A percentile compares a stretch with the other conserved stretches of the same genome.
Evolutionary conservation across 1,140 invertebrate species (phyloP).

Genomic region (Dendrolimus punctatus): DNA sequence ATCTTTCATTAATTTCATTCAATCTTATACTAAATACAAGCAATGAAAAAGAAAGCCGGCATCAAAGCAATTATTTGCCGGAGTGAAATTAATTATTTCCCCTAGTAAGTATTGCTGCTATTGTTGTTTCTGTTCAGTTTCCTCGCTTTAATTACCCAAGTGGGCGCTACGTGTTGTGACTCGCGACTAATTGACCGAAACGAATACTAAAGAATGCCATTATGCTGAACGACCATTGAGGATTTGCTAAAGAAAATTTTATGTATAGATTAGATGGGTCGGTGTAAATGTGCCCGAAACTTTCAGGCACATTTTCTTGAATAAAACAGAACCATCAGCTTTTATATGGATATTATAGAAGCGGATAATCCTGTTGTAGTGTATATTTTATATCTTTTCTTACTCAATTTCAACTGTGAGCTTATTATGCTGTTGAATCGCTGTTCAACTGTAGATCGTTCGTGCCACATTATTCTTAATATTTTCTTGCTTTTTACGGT

Average conservation of each 20-base stretch:
- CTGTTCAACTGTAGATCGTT: too few relatives aligned
- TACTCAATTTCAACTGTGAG: too few relatives aligned
- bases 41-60: slow-evolving; percentile 5
- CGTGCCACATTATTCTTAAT: too few relatives aligned
- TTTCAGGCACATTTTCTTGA: too few relatives aligned
- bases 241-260: background rate
- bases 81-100: slow-evolving; percentile 19
- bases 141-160: slow-evolving; percentile 18
- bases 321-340: too few relatives aligned
- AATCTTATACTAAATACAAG: background rate
- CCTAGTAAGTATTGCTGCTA: slow-evolving; percentile 11
- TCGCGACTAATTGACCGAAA: slow-evolving; percentile 21
- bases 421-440: too few relatives aligned
- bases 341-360: too few relatives aligned
- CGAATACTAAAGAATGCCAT: slow-evolving; percentile 12
- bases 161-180: slow-evolving; percentile 18
- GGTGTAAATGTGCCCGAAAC: background rate
- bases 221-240: background rate
- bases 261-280: background rate
- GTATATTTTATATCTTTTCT: too few relatives aligned
- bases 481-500: too few relatives aligned
- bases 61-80: slow-evolving; percentile 17
- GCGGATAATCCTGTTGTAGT: too few relatives aligned
- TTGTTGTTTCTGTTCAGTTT: slow-evolving; percentile 7
- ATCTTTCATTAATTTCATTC: background rate